Conservation (phyloP, 2,113 vertebrate species). For the Odontophorus gujanensis region DNA sequence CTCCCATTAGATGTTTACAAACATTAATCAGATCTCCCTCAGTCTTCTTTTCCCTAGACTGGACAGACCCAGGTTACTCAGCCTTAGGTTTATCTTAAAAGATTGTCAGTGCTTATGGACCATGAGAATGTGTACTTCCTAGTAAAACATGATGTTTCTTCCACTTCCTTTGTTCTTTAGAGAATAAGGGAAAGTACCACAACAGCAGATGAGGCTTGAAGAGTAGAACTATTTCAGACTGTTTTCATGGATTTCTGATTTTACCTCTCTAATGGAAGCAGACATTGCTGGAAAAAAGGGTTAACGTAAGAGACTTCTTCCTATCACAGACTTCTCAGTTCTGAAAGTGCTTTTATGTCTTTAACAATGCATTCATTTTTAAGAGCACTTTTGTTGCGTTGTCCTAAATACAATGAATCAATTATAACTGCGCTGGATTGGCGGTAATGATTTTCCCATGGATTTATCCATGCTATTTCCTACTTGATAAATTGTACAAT, state of each 20-base stretch:
- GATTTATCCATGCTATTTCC: not conserved
- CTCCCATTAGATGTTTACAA: too few species aligned
- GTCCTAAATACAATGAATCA: not conserved
- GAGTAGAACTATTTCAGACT: not conserved
- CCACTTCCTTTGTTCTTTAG: not conserved
- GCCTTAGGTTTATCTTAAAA: too few species aligned
- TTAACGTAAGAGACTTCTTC: not conserved
- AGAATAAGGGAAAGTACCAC: not conserved
- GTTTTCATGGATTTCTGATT: not conserved
- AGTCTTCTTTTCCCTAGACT: too few species aligned
- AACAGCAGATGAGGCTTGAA: not conserved
- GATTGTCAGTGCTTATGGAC: not conserved
- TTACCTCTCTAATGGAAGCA: not conserved
- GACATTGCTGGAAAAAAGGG: not conserved
- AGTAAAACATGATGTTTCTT: not conserved
- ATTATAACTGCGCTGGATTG: not conserved
- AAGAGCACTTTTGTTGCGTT: not conserved
- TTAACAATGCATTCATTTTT: not conserved
- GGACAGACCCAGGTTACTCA: too few species aligned
- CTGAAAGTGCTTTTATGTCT: not conserved
- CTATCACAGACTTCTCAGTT: not conserved
- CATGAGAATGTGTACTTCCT: not conserved
- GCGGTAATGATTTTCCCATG: not conserved
- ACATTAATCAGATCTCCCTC: too few species aligned
- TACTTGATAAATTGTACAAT: not conserved